A percentile compares a stretch with the other conserved stretches of the same genome.
These are phyloP conservation scores for Anniella stebbinsi DNA, from an alignment of 2,797 vertebrate genomes.

Conservation along the genomic window DNA sequence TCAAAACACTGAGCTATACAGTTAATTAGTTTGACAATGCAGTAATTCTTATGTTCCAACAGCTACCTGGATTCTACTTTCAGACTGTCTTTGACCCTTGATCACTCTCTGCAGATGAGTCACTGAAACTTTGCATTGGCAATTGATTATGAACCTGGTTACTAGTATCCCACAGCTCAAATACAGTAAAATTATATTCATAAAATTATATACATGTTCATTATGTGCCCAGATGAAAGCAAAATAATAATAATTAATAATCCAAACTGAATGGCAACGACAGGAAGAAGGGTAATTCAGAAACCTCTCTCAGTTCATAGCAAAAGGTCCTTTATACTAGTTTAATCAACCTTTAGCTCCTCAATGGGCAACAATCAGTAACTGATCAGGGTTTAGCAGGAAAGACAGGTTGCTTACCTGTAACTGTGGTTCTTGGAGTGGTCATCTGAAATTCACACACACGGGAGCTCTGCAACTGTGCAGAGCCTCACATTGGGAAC, in stretches of 20 bases:
- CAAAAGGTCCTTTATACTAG: neutral
- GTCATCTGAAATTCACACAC: no score
- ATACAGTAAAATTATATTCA: neutral
- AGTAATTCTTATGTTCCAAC: neutral
- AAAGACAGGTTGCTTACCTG: no score
- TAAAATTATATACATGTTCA: slow-evolving; percentile 36
- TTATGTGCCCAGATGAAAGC: slow-evolving; percentile 27
- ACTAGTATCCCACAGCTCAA: neutral
- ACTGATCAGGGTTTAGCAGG: neutral
- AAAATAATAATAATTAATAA: neutral
- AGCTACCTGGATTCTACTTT: neutral
- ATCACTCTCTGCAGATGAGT: neutral
- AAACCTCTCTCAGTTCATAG: neutral
- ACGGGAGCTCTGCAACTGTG: no score
- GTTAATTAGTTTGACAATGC: neutral
- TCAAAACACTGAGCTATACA: neutral
- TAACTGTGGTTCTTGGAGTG: no score
- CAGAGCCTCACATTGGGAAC: no score
- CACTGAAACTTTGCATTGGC: neutral
- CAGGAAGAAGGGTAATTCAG: neutral
- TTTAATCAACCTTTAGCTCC: neutral
- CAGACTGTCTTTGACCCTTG: neutral
- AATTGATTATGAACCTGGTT: neutral
- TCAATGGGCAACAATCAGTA: neutral
- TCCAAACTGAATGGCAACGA: neutral